Conservation (phyloP, 2,113 vertebrate species). For the Ciconia stormi region DNA sequence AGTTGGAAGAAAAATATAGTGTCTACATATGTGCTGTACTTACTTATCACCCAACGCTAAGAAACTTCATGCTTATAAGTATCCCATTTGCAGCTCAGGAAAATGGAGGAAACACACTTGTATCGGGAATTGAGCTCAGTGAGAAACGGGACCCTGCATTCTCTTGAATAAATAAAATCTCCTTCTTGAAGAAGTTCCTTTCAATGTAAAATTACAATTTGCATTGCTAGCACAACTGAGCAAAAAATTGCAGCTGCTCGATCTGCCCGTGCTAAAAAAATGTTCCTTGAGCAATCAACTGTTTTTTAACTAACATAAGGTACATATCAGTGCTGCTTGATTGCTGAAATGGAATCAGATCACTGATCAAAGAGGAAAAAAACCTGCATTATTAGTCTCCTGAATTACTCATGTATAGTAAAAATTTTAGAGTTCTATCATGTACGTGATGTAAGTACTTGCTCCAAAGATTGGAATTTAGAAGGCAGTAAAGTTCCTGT, state of each 20-base stretch:
- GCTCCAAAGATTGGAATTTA: not conserved
- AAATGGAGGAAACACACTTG: not conserved
- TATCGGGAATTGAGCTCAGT: not conserved
- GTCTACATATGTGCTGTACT: not conserved
- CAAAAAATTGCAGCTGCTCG: not conserved
- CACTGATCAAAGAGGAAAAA: not conserved
- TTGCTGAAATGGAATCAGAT: not conserved
- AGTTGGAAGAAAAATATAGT: not conserved
- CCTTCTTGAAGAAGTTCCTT: not conserved
- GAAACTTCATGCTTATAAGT: not conserved
- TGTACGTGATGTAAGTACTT: not conserved
- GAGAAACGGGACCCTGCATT: not conserved
- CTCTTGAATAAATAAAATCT: not conserved
- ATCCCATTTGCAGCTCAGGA: not conserved
- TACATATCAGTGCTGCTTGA: not conserved
- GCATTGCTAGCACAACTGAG: not conserved
- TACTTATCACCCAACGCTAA: not conserved
- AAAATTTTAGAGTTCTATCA: not conserved
- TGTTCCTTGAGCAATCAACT: not conserved
- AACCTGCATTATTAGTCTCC: not conserved
- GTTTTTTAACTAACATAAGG: not conserved
- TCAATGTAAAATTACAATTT: not conserved
- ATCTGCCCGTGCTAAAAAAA: not conserved
- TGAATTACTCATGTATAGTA: not conserved
- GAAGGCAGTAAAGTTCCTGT: not conserved